Percentiles rank a stretch among this genome's conserved stretches.
These are phyloP conservation scores for Brevipalpus yothersi DNA, from an alignment of 1,140 invertebrate species.

Conservation along the genomic window DNA sequence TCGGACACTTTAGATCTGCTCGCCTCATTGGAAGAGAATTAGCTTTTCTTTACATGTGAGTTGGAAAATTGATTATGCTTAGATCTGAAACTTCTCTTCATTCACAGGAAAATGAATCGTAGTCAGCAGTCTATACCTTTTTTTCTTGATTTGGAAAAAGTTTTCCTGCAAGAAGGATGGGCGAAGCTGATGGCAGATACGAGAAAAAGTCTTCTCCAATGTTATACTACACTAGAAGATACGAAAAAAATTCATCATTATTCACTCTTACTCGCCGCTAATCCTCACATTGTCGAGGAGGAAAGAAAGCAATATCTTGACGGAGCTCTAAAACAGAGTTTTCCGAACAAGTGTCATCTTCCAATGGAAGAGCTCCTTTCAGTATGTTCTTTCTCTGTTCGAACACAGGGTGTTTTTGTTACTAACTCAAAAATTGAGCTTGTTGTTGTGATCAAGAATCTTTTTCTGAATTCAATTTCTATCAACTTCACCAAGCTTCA, in stretches of 20 bases:
- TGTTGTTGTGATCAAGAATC: neutral
- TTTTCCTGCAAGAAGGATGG: constrained; percentile 69
- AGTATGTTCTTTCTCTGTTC: neutral
- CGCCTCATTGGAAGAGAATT: constrained; percentile 63
- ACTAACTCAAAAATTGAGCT: neutral
- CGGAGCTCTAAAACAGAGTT: neutral
- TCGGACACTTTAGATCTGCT: constrained; percentile 55
- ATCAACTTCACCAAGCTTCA: neutral
- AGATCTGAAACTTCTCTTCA: neutral
- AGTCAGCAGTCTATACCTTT: constrained; percentile 66
- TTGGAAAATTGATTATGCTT: neutral
- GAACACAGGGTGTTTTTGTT: neutral
- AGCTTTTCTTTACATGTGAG: constrained; percentile 56
- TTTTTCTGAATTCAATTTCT: neutral
- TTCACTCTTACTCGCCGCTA: neutral
- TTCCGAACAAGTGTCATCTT: neutral
- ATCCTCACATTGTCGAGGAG: neutral
- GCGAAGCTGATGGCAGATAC: constrained; percentile 33
- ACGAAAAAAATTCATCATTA: neutral
- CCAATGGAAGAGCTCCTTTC: neutral
- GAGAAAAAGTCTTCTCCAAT: constrained; percentile 37
- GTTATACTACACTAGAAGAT: constrained; percentile 1
- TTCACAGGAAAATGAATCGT: constrained; percentile 39
- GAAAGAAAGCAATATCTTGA: neutral
- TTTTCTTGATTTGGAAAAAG: constrained; percentile 55